phyloP scores from a whole-genome alignment of 1,140 invertebrate genomes.

The Chionoecetes opilio region DNA sequence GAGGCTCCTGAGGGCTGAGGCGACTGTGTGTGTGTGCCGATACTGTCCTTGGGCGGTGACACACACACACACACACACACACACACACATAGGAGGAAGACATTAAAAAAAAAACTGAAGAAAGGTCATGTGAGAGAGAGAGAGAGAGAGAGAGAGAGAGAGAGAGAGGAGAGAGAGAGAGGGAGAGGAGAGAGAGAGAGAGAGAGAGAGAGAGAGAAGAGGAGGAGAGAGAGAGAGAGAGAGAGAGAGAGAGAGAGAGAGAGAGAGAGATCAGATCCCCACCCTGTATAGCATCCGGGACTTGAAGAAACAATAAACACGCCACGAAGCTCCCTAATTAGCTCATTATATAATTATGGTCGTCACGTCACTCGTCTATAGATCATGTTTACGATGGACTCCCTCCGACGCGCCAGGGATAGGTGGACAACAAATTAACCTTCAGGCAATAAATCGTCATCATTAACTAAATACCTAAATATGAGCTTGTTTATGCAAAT shows the following conservation, averaged over 20 bases:
- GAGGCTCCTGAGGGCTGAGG: background rate
- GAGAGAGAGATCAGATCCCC: background rate
- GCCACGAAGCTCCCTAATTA: constrained; percentile 58
- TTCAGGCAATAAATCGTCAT: constrained; percentile 47
- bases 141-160: constrained; percentile 25
- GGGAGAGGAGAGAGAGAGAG: background rate
- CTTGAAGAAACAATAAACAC: constrained; percentile 52
- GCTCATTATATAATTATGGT: constrained; percentile 67
- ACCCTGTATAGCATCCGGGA: background rate
- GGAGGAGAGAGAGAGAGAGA: background rate
- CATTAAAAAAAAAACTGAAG: constrained; percentile 6
- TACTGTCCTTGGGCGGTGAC: background rate
- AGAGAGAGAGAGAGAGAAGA: background rate
- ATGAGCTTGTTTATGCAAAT: constrained; percentile 63
- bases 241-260: background rate
- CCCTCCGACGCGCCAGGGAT: constrained; percentile 27
- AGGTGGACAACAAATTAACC: constrained; percentile 62
- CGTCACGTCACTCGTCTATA: constrained; percentile 20
- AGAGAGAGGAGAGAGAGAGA: background rate
- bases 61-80: constrained; percentile 55
- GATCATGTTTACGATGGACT: background rate
- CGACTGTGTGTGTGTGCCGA: background rate
- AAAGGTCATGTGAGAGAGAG: background rate
- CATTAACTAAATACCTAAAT: constrained; percentile 57
- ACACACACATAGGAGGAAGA: background rate